Base-by-base conservation (phyloP, 2,113 vertebrate species). In the Notothenia coriiceps region DNA sequence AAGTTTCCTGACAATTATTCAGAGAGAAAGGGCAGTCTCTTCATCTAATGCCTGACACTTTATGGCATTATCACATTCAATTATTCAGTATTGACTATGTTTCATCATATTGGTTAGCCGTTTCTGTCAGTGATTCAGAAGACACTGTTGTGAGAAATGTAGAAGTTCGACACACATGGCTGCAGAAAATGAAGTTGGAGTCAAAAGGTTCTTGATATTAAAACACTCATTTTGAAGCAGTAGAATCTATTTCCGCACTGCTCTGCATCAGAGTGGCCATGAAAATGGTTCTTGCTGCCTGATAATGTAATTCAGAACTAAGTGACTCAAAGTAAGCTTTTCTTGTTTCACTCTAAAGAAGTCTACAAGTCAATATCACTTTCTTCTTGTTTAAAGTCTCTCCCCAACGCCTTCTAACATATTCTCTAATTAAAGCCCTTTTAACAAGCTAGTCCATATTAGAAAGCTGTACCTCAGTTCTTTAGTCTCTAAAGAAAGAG, bases 21-120 rank as follows among this genome's bases (percentile, higher is more conserved):
- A 47, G 33, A 33, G 47, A 69, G 51, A 5, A 50, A 40, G 35
- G 43, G 56, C 33, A 25, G 18, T 17, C 20, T 75, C 14, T 50
- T 20, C 47, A 54, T 59, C 59, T 29, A 5, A 52, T 15, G 7
- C 18, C 44, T 51, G 35, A 71, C 52, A 77, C 56, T 35, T 71
- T 64, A 77, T 69, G 44, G 52, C 77, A 72, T 83, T 57, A 74
- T 79, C 75, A 25, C 11, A 64, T 71, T 81, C 75, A 75, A 82
- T 76, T 70, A 83, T 82, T 84, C 71, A 84, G 74, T 46, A 25
- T 52, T 35, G 43, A 74, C 52, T 66, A 17, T 25, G 18, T 13
- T 47, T 74, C 51, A 71, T 65, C 12, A 40, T 52, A 15, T 51
- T 29, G 43, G 40, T 47, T 35, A 13, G 55, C 54, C 22, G 65